Evolutionary conservation across 2,113 vertebrate genomes (phyloP), one percentile per base, ranked within the genome.

Genomic region (Heptranchias perlo): DNA sequence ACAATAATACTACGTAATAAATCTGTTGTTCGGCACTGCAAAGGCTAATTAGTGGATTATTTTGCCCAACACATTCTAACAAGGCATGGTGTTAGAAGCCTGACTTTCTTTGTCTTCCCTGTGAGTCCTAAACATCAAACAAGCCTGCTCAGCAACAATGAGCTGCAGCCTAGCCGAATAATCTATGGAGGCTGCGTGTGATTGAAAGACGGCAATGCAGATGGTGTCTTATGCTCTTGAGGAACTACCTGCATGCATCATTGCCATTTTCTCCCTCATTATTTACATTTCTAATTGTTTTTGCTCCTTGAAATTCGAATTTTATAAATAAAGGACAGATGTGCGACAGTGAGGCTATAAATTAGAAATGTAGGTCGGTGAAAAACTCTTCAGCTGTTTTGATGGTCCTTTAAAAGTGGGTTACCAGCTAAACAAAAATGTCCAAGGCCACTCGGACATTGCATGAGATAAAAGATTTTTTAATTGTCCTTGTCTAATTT

Each of bases 281-380:
- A 67, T 64, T 95, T 67, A 95, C 64, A 67, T 95, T 69, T 52
- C 65, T 95, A 52, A 69, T 67, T 23, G 64, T 2, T 52, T 49
- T 94, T 67, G 94, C 39, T 95, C 28, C 28, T 73, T 69, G 64
- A 73, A 69, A 73, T 49, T 95, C 47, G 69, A 95, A 65, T 69
- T 52, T 95, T 69, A 52, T 95, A 49, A 64, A 44, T 64, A 65
- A 49, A 52, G 23, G 44, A 69, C 64, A 16, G 44, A 95, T 31
- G 65, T 49, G 94, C 35, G 28, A 25, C 47, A 52, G 65, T 14
- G 47, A 69, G 25, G 44, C 47, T 35, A 35, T 21, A 52, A 31
- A 44, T 69, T 28, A 95, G 94, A 95, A 49, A 95, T 95, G 47
- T 49, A 69, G 65, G 13, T 52, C 3, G 23, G 3, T 28, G 65